Percentiles rank a stretch among this genome's conserved stretches.
Evolutionary conservation across 2,797 vertebrate genomes (phyloP).

Genomic region (Falco rusticolus): DNA sequence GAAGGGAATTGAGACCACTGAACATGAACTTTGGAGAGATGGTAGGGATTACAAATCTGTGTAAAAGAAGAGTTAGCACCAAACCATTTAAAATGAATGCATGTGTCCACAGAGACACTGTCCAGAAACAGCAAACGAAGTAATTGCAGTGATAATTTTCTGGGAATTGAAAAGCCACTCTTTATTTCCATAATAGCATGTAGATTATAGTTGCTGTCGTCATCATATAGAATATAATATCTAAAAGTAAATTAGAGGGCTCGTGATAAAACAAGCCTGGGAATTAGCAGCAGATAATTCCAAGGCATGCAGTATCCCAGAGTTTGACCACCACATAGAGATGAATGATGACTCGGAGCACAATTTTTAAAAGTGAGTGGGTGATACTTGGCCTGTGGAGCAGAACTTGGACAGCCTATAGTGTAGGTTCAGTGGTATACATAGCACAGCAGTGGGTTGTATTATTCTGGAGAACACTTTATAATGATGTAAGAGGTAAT

Average conservation of each 20-base stretch:
- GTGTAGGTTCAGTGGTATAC: not conserved
- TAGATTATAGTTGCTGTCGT: not conserved
- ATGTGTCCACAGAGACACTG: not conserved
- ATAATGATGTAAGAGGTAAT: conserved; percentile 61
- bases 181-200: not conserved
- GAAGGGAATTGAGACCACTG: conserved; percentile 3
- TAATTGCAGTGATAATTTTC: not conserved
- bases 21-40: not conserved
- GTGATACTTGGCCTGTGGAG: conserved; percentile 13
- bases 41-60: not conserved
- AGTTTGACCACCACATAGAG: not conserved
- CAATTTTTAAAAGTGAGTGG: not conserved
- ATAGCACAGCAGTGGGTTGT: conserved; percentile 6
- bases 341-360: not conserved
- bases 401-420: not conserved
- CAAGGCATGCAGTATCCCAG: not conserved
- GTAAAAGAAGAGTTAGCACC: not conserved
- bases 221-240: not conserved
- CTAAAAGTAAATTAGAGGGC: not conserved
- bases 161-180: not conserved
- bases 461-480: conserved; percentile 17
- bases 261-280: not conserved
- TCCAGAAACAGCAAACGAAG: not conserved
- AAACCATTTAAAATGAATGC: not conserved
- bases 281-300: conserved; percentile 2